Base-by-base conservation (phyloP, 2,797 vertebrate genomes). In the Schizopygopsis malacanthus region DNA sequence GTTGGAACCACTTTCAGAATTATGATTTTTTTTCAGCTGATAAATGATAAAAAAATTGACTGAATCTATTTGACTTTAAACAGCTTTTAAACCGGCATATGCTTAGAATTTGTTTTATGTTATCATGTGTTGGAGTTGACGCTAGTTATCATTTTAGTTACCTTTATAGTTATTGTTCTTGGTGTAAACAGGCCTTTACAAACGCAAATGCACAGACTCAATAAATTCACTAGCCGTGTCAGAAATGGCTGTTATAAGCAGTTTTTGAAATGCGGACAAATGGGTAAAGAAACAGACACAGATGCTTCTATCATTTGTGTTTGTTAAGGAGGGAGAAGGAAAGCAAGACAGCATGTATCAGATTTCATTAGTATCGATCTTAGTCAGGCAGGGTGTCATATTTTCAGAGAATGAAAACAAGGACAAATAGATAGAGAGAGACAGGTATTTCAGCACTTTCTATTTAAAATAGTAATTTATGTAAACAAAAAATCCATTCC, bases 301-400 rank as follows among this genome's bases (percentile, higher is more conserved):
- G 20, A 52, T 41, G 75, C 54, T 79, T 45, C 39, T 63, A 56
- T 45, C 8, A 63, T 28, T 79, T 63, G 39, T 61, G 56, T 79
- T 25, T 79, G 39, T 79, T 63, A 43, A 45, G 39, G 7, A 79
- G n/a, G 56, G n/a, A 45, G 56, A 79, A 28, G n/a, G 39, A 63
- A 79, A 28, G 41, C 18, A 79, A 63, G 56, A 28, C 56, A 0
- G 4, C 2, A 0, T 61, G 56, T 61, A 28, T 43, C 54, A 61
- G 54, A n/a, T 79, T 61, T 79, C 22, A 79, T 79, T 28, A 61
- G 54, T 10, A 28, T 79, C n/a, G 77, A 45, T 59, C 56, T n/a
- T 79, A 63, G 56, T 28, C 15, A 43, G 77, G n/a, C 77, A 45
- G 3, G 41, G n/a, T 45, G 39, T 56, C n/a, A 79, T 63, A 45